Percentiles rank a stretch among this genome's conserved stretches.
Conservation (phyloP, 1,140 invertebrate genomes). For the Potamilus streckersoni region DNA sequence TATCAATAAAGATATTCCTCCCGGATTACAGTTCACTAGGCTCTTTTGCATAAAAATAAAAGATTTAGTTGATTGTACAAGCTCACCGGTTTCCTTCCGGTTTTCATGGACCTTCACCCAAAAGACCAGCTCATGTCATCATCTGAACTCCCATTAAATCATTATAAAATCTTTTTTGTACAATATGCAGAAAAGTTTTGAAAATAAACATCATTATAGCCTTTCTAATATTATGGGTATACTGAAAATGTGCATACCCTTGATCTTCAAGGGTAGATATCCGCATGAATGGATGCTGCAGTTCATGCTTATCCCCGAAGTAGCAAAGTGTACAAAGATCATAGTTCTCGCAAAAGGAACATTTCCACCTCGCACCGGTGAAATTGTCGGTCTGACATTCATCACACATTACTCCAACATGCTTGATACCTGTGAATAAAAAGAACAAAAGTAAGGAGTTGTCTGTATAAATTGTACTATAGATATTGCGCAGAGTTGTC, state of each 20-base stretch:
- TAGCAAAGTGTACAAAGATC: slow-evolving; percentile 49
- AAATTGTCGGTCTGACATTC: slow-evolving; percentile 34
- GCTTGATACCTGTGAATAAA: slow-evolving; percentile 40
- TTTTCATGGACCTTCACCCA: background rate
- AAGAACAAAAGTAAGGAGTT: background rate
- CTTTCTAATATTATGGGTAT: too few species aligned
- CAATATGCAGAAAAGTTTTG: too few species aligned
- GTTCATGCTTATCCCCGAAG: slow-evolving; percentile 39
- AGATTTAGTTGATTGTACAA: too few species aligned
- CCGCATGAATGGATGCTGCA: slow-evolving; percentile 42
- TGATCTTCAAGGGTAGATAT: slow-evolving; percentile 19
- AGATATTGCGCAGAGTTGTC: too few species aligned
- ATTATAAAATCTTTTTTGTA: background rate
- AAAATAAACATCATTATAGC: too few species aligned
- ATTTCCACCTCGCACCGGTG: slow-evolving; percentile 49
- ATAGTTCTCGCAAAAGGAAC: slow-evolving; percentile 41
- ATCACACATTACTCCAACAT: slow-evolving; percentile 37
- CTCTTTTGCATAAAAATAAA: too few species aligned
- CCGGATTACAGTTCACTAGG: too few species aligned
- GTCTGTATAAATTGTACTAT: background rate
- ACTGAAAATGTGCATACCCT: slow-evolving; percentile 17
- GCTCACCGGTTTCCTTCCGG: too few species aligned
- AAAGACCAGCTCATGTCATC: background rate
- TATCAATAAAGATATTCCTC: too few species aligned
- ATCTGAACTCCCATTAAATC: background rate